Conservation (phyloP, 1,140 invertebrate species). For the Pseudoatta argentina region DNA sequence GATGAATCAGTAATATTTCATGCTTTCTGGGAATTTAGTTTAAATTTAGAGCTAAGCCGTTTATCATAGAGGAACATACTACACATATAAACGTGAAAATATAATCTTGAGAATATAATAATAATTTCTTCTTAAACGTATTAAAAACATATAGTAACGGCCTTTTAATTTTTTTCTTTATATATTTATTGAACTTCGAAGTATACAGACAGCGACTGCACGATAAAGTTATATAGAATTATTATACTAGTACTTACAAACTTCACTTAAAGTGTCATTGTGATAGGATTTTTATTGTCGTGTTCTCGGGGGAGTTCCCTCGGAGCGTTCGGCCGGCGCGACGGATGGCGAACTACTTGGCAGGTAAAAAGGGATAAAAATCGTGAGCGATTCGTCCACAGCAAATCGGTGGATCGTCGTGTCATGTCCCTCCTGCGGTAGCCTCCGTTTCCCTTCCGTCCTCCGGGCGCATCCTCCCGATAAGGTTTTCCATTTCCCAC, state of each 20-base stretch:
- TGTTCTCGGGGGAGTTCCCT: constrained; percentile 49
- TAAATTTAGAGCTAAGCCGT: neutral
- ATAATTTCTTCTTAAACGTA: neutral
- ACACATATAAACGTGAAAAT: neutral
- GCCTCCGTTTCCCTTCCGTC: constrained; percentile 58
- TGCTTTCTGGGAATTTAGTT: neutral
- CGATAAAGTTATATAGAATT: neutral
- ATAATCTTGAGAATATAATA: neutral
- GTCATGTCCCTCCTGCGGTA: constrained; percentile 50
- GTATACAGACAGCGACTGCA: neutral
- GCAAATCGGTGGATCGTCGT: constrained; percentile 71
- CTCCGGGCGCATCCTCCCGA: constrained; percentile 66
- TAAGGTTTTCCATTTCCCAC: constrained; percentile 77
- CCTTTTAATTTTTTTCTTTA: neutral
- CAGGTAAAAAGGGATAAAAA: constrained; percentile 69
- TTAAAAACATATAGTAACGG: neutral
- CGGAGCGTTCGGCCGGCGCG: constrained; percentile 45
- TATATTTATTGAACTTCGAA: neutral
- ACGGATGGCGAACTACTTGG: constrained; percentile 58
- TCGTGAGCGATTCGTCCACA: constrained; percentile 71
- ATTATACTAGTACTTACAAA: constrained; percentile 37
- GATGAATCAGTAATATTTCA: neutral
- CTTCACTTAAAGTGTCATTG: constrained; percentile 13
- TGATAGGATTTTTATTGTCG: constrained; percentile 42
- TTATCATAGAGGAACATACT: neutral